Percentiles rank a stretch among this genome's conserved stretches.
Conservation (phyloP, 2,113 vertebrate species). For the Notothenia rossii region DNA sequence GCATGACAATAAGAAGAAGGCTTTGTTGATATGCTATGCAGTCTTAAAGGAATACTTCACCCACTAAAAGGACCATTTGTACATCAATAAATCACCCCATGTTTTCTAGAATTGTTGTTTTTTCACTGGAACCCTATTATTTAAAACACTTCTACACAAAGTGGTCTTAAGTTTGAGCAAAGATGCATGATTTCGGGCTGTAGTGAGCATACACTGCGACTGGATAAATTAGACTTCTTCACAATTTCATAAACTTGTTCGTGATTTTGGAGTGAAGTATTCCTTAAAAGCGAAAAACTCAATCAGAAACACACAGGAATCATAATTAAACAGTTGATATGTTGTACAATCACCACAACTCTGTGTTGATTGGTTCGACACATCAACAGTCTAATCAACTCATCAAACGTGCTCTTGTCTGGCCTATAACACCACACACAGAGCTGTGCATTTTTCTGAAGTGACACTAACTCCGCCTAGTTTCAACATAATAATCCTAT, state of each 20-base stretch:
- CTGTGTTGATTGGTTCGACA: conserved; percentile 31
- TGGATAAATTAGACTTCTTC: no score
- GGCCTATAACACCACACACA: neutral
- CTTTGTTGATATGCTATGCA: neutral
- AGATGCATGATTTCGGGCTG: no score
- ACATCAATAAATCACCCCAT: no score
- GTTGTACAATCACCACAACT: neutral
- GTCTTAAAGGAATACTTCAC: neutral
- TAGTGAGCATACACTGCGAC: no score
- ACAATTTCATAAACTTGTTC: no score
- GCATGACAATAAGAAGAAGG: conserved; percentile 17
- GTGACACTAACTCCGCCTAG: neutral
- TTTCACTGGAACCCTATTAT: no score
- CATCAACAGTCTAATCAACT: conserved; percentile 45
- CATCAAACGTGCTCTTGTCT: conserved; percentile 19
- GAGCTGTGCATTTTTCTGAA: neutral
- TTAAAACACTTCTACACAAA: no score
- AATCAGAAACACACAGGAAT: neutral
- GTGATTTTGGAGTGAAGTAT: no score
- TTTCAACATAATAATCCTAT: neutral
- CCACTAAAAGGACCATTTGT: no score
- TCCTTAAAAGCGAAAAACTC: neutral
- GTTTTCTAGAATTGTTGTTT: no score
- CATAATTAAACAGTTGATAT: neutral
- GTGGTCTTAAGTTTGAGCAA: no score